phyloP scores from a whole-genome alignment of 2,113 vertebrate species.

The Hyperoodon ampullatus region DNA sequence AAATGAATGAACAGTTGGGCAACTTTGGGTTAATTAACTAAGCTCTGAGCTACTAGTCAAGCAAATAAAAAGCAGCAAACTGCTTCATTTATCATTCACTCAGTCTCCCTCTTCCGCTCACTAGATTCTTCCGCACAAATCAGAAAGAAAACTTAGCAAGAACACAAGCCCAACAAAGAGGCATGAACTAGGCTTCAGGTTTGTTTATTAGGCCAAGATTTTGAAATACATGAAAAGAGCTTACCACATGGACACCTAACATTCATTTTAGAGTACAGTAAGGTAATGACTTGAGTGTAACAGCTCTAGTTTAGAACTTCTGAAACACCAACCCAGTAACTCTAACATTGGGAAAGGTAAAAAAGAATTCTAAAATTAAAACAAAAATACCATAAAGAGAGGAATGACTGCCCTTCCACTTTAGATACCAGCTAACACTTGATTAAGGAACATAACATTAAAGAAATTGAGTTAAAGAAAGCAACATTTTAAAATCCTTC shows the following conservation, averaged over 20 bases:
- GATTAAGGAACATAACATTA: background rate
- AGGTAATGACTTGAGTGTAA: background rate
- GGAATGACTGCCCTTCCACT: conserved; percentile 15
- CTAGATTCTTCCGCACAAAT: background rate
- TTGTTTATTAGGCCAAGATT: background rate
- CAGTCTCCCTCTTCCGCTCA: background rate
- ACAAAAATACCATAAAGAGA: conserved; percentile 30
- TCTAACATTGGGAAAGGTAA: background rate
- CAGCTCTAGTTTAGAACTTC: background rate
- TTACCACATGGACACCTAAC: background rate
- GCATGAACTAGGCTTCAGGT: background rate
- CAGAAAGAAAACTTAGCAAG: background rate
- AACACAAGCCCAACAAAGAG: background rate
- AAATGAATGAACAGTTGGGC: background rate
- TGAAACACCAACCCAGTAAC: background rate
- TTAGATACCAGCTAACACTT: background rate
- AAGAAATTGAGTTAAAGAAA: background rate
- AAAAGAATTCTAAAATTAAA: conserved; percentile 21
- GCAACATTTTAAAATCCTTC: background rate
- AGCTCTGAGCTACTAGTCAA: background rate
- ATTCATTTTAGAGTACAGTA: background rate
- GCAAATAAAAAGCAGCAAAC: background rate
- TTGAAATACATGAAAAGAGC: background rate
- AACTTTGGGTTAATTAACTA: background rate
- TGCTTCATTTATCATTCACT: conserved; percentile 2